phyloP scores from a whole-genome alignment of 1,140 invertebrate species.

The Trachelipus rathkii region DNA sequence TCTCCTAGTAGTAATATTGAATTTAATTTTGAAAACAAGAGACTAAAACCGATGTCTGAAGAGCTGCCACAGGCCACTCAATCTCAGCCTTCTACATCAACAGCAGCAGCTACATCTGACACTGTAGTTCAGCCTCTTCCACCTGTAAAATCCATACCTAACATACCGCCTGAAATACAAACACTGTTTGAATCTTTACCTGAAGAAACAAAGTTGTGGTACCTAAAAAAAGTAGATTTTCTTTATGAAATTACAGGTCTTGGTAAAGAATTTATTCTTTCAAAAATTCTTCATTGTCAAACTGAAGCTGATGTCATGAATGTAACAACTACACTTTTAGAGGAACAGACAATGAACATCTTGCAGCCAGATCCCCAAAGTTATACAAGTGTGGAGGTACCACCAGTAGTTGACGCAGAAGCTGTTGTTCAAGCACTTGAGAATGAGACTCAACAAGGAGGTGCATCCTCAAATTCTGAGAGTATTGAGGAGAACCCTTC shows the following conservation, averaged over 20 bases:
- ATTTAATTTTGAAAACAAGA: background rate
- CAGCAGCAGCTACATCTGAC: background rate
- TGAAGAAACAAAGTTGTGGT: background rate
- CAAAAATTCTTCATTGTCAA: background rate
- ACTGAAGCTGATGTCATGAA: background rate
- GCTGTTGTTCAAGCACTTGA: conserved; percentile 8
- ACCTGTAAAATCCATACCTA: background rate
- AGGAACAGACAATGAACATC: background rate
- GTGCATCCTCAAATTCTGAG: background rate
- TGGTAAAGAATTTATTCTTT: background rate
- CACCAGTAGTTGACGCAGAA: background rate
- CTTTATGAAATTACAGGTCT: background rate
- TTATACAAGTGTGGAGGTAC: too few relatives aligned
- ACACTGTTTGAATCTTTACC: background rate
- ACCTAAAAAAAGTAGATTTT: background rate
- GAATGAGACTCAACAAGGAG: background rate
- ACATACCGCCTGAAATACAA: background rate
- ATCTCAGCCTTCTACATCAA: background rate
- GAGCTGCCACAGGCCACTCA: background rate
- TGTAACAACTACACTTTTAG: background rate
- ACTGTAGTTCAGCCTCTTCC: background rate
- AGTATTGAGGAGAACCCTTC: background rate
- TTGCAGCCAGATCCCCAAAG: background rate
- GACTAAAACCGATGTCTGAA: background rate
- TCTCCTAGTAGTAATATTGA: background rate